Evolutionary conservation across 37 sponge, comb jelly and placozoan species (phyloP).

Genomic region (Haliclona indistincta): DNA sequence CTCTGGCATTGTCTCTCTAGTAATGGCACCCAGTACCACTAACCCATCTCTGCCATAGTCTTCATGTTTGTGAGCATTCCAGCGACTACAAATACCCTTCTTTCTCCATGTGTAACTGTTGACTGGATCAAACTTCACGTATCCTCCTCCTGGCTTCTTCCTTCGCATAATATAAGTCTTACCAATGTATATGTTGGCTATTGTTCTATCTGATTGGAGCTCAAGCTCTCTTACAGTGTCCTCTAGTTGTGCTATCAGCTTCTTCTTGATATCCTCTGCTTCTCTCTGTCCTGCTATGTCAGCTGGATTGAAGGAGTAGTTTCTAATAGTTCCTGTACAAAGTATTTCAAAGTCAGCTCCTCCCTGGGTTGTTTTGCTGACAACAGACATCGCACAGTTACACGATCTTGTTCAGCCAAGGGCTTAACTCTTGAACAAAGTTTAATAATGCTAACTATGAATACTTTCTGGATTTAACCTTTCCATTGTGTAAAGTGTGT

Average conservation of each 20-base stretch:
- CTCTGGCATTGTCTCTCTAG: neutral
- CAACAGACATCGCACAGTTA: too few relatives aligned
- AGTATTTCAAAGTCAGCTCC: neutral
- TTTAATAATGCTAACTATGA: too few relatives aligned
- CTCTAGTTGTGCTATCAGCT: neutral
- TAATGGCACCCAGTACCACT: slow-evolving; percentile 1
- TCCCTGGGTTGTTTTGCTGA: too few relatives aligned
- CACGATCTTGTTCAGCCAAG: too few relatives aligned
- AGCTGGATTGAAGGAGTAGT: neutral
- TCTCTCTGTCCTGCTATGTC: neutral
- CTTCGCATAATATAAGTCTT: neutral
- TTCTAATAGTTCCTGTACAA: neutral
- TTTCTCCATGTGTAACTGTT: slow-evolving; percentile 1
- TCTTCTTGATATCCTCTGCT: neutral
- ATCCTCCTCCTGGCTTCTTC: neutral
- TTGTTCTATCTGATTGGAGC: neutral
- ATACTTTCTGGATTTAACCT: too few relatives aligned
- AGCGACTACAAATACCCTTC: neutral
- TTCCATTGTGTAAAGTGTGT: too few relatives aligned
- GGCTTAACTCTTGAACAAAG: too few relatives aligned
- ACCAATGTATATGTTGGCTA: slow-evolving; percentile 2
- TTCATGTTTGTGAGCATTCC: neutral
- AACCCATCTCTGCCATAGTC: slow-evolving; percentile 9
- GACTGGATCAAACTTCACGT: neutral
- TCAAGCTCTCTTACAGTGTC: neutral